Percentiles rank a stretch among this genome's conserved stretches.
Evolutionary conservation across 2,797 vertebrate species (phyloP).

Genomic region (Peromyscus melanophrys): DNA sequence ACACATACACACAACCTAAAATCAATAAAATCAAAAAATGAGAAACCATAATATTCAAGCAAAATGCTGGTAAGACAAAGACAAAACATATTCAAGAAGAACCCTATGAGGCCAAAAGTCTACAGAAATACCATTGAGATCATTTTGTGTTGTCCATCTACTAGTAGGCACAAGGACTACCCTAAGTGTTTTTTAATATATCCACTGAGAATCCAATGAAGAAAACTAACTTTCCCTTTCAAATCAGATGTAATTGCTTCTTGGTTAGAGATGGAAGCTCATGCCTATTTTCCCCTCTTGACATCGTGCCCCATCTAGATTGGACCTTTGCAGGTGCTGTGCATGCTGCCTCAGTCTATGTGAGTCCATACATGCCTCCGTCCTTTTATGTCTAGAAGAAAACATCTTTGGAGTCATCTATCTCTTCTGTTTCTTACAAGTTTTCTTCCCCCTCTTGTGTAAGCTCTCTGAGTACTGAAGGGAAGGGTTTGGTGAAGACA

Average conservation of each 20-base stretch:
- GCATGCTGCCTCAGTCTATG: no score
- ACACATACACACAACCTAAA: neutral
- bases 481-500: neutral
- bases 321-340: neutral
- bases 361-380: no score
- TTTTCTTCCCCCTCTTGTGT: neutral
- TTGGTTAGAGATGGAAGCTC: neutral
- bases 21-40: neutral
- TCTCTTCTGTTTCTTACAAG: neutral
- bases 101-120: neutral
- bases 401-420: accelerated
- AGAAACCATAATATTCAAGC: neutral
- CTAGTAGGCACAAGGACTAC: neutral
- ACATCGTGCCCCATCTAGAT: neutral
- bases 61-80: neutral
- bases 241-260: neutral
- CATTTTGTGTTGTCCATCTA: neutral
- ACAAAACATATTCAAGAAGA: neutral
- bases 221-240: neutral
- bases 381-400: neutral
- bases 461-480: neutral
- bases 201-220: neutral
- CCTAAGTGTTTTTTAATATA: neutral
- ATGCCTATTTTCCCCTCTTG: neutral
- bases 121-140: neutral